Percentiles rank a stretch among this genome's conserved stretches.
Conservation (phyloP, 2,888 invertebrate species). For the Marronus borbonicus region DNA sequence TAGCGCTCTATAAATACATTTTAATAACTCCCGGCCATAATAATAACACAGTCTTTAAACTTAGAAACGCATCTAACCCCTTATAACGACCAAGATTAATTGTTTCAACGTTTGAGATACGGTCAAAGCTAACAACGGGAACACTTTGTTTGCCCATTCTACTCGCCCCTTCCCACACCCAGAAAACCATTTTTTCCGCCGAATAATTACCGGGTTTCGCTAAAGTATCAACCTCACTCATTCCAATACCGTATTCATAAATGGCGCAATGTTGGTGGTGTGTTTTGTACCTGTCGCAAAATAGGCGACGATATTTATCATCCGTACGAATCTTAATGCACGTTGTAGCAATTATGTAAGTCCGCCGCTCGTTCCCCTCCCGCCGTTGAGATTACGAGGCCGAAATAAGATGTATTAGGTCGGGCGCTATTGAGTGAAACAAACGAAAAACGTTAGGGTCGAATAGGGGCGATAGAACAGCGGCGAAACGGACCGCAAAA, state of each 20-base stretch:
- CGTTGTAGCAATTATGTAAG: constrained; percentile 15
- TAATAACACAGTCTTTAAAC: not conserved
- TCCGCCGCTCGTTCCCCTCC: not conserved
- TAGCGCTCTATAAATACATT: too few relatives aligned
- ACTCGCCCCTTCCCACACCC: not conserved
- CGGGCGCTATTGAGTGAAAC: constrained; percentile 1
- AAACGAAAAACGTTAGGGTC: not conserved
- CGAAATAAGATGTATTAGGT: constrained; percentile 9
- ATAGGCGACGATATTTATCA: constrained; percentile 2
- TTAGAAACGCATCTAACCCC: not conserved
- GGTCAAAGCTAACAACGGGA: constrained; percentile 7
- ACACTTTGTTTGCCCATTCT: not conserved
- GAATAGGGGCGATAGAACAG: too few relatives aligned
- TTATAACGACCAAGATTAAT: constrained; percentile 8
- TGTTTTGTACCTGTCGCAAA: not conserved
- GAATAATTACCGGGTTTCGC: not conserved
- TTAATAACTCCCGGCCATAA: not conserved
- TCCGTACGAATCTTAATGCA: constrained; percentile 3
- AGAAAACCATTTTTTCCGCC: not conserved
- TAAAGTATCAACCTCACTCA: not conserved
- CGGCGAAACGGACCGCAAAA: constrained; percentile 13
- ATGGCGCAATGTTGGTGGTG: too few relatives aligned
- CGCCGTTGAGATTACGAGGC: not conserved
- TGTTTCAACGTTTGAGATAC: constrained; percentile 1
- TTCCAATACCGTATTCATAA: too few relatives aligned